Percentiles rank a stretch among this genome's conserved stretches.
These are phyloP conservation scores for Drosophila hydei DNA, from an alignment of 1,140 invertebrate species.

Conservation along the genomic window DNA sequence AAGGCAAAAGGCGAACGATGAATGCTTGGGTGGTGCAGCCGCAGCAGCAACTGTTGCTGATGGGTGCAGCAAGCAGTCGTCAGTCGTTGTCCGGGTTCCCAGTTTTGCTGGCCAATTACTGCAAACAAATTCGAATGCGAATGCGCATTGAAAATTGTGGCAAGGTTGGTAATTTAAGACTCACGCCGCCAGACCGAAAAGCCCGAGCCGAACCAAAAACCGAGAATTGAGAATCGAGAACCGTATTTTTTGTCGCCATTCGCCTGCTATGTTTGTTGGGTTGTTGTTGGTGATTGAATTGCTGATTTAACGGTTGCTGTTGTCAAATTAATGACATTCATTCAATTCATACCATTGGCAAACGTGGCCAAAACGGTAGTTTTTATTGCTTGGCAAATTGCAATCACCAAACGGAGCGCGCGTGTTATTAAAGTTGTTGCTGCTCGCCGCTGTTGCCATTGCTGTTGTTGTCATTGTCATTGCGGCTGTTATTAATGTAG, in stretches of 20 bases:
- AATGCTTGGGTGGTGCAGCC: conserved; percentile 41
- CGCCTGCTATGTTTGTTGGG: not conserved
- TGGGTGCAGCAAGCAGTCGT: conserved; percentile 60
- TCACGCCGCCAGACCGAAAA: conserved; percentile 61
- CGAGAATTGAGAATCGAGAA: conserved; percentile 49
- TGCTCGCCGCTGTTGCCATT: conserved; percentile 36
- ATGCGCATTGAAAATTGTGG: conserved; percentile 81
- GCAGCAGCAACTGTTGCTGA: conserved; percentile 35
- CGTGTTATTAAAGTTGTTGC: conserved; percentile 68
- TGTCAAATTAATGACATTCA: conserved; percentile 84
- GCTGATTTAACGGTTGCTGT: conserved; percentile 83
- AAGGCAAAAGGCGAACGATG: conserved; percentile 74
- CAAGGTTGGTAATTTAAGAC: conserved; percentile 83
- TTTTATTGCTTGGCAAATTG: conserved; percentile 78
- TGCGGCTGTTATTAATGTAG: conserved; percentile 77
- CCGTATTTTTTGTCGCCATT: conserved; percentile 48
- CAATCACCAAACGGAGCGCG: conserved; percentile 48
- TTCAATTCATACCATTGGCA: conserved; percentile 69
- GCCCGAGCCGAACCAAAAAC: conserved; percentile 20
- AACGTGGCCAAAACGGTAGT: conserved; percentile 70
- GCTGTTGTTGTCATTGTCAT: conserved; percentile 36
- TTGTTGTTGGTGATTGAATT: conserved; percentile 71
- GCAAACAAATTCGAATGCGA: conserved; percentile 82
- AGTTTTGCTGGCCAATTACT: conserved; percentile 76
- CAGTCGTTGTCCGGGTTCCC: conserved; percentile 22